A percentile compares a stretch with the other conserved stretches of the same genome.
Conservation (phyloP, 2,797 vertebrate genomes). For the Acanthiza pusilla region DNA sequence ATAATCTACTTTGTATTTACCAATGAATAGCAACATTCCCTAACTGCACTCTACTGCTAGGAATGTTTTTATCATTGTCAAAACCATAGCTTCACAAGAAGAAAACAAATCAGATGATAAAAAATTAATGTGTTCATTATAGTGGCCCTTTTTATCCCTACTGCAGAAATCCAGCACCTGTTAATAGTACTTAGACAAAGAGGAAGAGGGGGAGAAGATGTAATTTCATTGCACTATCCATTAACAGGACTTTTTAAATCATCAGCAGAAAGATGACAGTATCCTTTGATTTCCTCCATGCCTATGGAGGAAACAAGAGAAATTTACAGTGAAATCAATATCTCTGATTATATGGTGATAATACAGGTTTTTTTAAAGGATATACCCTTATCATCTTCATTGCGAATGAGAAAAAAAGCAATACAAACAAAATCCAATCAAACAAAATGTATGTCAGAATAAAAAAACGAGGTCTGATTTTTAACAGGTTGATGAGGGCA, state of each 20-base stretch:
- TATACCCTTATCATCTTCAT: background rate
- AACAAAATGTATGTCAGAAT: background rate
- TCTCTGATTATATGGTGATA: background rate
- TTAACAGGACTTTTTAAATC: constrained; percentile 31
- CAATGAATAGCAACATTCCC: background rate
- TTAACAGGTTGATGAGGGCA: background rate
- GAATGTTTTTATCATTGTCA: background rate
- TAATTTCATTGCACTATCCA: background rate
- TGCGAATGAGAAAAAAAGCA: background rate
- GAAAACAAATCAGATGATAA: constrained; percentile 6
- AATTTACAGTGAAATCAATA: background rate
- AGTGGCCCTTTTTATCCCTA: background rate
- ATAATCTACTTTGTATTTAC: background rate
- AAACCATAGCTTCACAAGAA: background rate
- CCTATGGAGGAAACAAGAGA: background rate
- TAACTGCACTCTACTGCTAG: background rate
- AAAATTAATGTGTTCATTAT: constrained; percentile 1
- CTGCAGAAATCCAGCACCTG: background rate
- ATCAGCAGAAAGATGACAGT: background rate
- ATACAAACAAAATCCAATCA: background rate
- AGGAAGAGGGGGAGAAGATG: background rate
- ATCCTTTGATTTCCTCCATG: background rate
- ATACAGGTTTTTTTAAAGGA: background rate
- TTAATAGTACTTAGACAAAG: background rate
- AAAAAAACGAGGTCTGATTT: background rate